Evolutionary conservation across 1,140 invertebrate species (phyloP).

Genomic region (Drosophila mauritiana): DNA sequence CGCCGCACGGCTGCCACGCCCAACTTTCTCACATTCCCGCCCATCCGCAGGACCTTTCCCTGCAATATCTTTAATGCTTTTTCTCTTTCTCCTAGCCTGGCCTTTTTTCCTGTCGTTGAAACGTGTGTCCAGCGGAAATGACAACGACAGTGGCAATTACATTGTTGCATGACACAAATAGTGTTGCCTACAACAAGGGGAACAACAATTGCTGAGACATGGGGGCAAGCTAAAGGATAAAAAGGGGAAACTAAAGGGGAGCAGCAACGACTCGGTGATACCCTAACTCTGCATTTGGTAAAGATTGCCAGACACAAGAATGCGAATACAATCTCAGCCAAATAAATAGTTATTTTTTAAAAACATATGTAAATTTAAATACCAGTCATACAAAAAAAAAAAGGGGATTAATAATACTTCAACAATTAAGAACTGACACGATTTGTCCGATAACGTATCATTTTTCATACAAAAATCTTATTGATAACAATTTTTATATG

Average conservation of each 20-base stretch:
- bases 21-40: conserved; percentile 11
- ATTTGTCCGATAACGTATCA: no score
- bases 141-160: conserved; percentile 84
- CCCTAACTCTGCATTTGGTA: background rate
- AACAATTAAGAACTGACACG: no score
- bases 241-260: no score
- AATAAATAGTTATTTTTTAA: background rate
- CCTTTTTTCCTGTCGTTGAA: conserved; percentile 29
- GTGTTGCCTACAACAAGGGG: conserved; percentile 64
- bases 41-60: conserved; percentile 19
- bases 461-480: no score
- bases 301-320: no score
- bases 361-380: background rate
- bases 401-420: no score
- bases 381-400: background rate
- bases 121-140: conserved; percentile 84
- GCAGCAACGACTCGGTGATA: background rate
- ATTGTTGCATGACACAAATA: conserved; percentile 84
- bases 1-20: conserved; percentile 46
- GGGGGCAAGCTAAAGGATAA: conserved; percentile 20
- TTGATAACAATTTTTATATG: background rate
- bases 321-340: no score
- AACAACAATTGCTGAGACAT: conserved; percentile 34
- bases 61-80: conserved; percentile 73
- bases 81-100: conserved; percentile 11